Percentiles rank a stretch among this genome's conserved stretches.
Conservation (phyloP, 2,113 vertebrate genomes). For the Clupea harengus region DNA sequence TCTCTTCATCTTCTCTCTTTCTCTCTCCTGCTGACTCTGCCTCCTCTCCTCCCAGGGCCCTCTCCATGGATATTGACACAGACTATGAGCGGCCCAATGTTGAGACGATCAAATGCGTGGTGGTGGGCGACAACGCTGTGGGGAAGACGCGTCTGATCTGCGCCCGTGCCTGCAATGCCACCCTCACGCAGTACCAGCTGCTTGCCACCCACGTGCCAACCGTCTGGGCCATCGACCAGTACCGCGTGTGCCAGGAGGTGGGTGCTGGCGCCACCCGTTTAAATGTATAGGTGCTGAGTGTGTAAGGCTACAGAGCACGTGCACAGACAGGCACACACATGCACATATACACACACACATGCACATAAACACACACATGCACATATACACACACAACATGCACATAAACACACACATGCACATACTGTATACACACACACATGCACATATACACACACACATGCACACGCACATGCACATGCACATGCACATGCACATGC, state of each 20-base stretch:
- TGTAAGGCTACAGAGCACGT: too few species aligned
- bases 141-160: constrained; percentile 88
- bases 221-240: constrained; percentile 89
- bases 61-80: constrained; percentile 86
- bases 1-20: neutral
- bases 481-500: too few species aligned
- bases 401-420: neutral
- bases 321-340: neutral
- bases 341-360: constrained; percentile 27
- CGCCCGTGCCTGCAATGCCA: constrained; percentile 86
- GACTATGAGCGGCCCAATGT: constrained; percentile 91
- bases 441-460: constrained; percentile 37
- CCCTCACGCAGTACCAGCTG: constrained; percentile 90
- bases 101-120: constrained; percentile 90
- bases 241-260: constrained; percentile 88
- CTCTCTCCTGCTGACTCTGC: neutral
- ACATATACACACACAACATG: constrained; percentile 25
- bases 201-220: constrained; percentile 88
- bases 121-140: constrained; percentile 87
- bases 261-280: constrained; percentile 38
- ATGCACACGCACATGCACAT: neutral
- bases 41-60: constrained; percentile 58
- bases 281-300: too few species aligned
- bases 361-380: constrained; percentile 23
- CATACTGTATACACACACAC: neutral